These are phyloP conservation scores for Poecile atricapillus DNA, from an alignment of 2,113 vertebrate genomes.

Conservation along the genomic window DNA sequence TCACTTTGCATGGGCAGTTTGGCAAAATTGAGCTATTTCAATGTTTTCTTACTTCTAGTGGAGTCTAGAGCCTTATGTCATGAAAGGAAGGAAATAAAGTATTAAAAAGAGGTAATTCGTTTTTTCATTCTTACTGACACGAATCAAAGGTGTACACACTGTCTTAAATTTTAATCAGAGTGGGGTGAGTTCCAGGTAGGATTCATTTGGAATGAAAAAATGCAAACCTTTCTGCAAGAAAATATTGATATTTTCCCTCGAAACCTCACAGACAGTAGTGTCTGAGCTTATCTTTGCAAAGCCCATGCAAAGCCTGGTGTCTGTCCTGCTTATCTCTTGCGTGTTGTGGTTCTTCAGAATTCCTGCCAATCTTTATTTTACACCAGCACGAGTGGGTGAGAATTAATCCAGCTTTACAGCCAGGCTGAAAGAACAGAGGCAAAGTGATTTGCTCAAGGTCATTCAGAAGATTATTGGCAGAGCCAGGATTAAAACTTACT, in stretches of 20 bases:
- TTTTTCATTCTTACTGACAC: not conserved
- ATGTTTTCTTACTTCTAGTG: not conserved
- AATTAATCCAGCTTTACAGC: conserved; percentile 30
- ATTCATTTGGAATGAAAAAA: not conserved
- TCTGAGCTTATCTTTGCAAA: not conserved
- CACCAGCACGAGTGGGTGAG: not conserved
- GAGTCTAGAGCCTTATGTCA: not conserved
- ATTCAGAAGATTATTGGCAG: conserved; percentile 28
- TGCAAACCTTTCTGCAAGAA: not conserved
- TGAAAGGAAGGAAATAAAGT: not conserved
- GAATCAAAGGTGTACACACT: not conserved
- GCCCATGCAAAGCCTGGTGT: not conserved
- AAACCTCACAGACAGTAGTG: not conserved
- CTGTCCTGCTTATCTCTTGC: not conserved
- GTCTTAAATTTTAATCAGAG: not conserved
- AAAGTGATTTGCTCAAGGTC: conserved; percentile 26
- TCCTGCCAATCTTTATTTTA: not conserved
- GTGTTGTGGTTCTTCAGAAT: not conserved
- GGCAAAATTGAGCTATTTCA: not conserved
- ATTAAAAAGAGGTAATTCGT: not conserved
- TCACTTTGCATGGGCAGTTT: not conserved
- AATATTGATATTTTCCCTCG: not conserved
- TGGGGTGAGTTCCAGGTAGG: not conserved
- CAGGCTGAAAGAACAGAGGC: conserved; percentile 4
- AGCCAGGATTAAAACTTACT: conserved; percentile 13